Conservation (phyloP, 2,797 vertebrate genomes). For the Peromyscus nudipes region DNA sequence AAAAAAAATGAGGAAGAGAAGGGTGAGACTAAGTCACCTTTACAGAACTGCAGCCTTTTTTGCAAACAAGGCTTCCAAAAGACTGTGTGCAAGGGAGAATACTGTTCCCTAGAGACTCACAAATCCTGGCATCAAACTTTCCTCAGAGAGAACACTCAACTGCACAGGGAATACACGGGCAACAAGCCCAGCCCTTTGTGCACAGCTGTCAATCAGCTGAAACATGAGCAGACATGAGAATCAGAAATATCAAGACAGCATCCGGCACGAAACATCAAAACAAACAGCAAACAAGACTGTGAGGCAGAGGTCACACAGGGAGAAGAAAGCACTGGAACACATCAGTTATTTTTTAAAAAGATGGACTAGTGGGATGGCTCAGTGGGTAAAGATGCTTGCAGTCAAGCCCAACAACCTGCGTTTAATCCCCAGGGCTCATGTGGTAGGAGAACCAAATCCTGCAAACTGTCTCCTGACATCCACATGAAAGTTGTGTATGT, state of each 20-base stretch:
- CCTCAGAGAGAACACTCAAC: not conserved
- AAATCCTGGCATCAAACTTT: not conserved
- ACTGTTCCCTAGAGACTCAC: not conserved
- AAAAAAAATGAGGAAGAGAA: not conserved
- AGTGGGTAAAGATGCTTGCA: not conserved
- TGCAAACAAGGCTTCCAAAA: not conserved
- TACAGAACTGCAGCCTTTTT: not conserved
- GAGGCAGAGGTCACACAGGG: not conserved
- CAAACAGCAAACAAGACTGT: not conserved
- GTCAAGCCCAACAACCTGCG: not conserved
- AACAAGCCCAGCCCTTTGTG: not conserved
- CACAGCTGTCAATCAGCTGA: constrained; percentile 5
- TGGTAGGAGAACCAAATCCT: not conserved
- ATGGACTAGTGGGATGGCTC: not conserved
- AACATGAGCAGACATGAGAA: not conserved
- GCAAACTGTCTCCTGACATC: not conserved
- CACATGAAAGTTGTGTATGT: not conserved
- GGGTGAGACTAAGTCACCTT: not conserved
- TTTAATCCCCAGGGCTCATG: not conserved
- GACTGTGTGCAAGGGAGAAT: not conserved
- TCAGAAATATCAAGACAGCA: constrained; percentile 54
- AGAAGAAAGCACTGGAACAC: not conserved
- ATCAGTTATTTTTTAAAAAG: constrained; percentile 9
- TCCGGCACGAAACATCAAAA: constrained; percentile 34
- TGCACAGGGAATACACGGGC: not conserved